Conservation (phyloP, 2,888 invertebrate species). For the Slavum lentiscoides region DNA sequence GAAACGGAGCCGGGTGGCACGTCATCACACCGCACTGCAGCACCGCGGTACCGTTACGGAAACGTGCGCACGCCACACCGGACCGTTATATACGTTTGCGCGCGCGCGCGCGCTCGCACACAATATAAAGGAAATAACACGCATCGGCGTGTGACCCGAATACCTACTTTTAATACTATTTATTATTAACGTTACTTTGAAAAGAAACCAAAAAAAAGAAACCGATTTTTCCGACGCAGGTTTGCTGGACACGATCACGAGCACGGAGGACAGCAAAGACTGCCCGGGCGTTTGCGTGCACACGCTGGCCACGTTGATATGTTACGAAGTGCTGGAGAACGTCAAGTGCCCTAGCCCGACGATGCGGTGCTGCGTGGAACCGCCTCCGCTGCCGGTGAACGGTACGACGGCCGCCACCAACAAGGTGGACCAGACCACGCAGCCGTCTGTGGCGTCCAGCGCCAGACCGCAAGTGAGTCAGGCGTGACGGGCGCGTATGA, state of each 20-base stretch:
- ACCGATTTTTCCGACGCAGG: conserved; percentile 64
- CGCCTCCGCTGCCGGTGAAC: conserved; percentile 58
- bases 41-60: conserved; percentile 35
- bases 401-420: conserved; percentile 48
- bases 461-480: conserved; percentile 24
- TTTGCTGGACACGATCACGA: conserved; percentile 80
- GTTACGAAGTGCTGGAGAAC: conserved; percentile 81
- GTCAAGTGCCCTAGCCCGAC: conserved; percentile 77
- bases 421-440: conserved; percentile 57
- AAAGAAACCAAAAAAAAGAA: not conserved
- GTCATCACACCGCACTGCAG: no score
- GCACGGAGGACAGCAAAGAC: conserved; percentile 80
- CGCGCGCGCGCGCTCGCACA: not conserved
- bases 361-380: conserved; percentile 84
- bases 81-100: conserved; percentile 45
- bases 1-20: no score
- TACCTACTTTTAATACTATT: conserved; percentile 37
- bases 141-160: conserved; percentile 38
- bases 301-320: conserved; percentile 80
- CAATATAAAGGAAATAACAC: conserved; percentile 17
- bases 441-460: conserved; percentile 18
- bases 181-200: not conserved
- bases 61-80: conserved; percentile 19
- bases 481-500: no score
- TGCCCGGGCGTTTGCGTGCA: conserved; percentile 90